Conservation (phyloP, 2,113 vertebrate genomes). For the Myocastor coypus region DNA sequence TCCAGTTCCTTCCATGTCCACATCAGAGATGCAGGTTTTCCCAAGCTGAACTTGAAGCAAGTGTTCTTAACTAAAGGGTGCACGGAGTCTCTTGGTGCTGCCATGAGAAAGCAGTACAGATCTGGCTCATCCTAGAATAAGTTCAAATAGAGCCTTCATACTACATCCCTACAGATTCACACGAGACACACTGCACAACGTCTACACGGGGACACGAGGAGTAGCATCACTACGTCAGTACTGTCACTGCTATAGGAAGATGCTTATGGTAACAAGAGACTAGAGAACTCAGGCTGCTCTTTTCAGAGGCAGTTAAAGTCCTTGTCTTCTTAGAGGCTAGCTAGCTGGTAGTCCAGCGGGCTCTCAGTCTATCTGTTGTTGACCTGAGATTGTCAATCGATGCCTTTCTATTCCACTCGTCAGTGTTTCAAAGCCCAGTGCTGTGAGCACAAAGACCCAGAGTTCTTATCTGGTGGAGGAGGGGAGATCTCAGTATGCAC, state of each 20-base stretch:
- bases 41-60: neutral
- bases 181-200: accelerated
- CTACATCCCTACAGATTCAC: neutral
- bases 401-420: neutral
- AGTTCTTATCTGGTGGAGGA: neutral
- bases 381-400: neutral
- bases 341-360: neutral
- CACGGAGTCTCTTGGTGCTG: neutral
- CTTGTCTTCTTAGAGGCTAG: neutral
- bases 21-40: neutral
- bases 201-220: neutral
- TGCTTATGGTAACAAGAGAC: neutral
- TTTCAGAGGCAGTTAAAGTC: neutral
- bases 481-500: neutral
- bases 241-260: neutral
- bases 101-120: too few species aligned
- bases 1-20: neutral
- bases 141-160: neutral
- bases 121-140: neutral
- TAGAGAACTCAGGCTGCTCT: neutral
- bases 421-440: neutral
- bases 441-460: neutral
- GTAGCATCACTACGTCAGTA: neutral
- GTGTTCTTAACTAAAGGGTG: neutral
- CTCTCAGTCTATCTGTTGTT: neutral